Evolutionary conservation across 2,797 vertebrate genomes (phyloP).

Genomic region (Neostethus bicornis): DNA sequence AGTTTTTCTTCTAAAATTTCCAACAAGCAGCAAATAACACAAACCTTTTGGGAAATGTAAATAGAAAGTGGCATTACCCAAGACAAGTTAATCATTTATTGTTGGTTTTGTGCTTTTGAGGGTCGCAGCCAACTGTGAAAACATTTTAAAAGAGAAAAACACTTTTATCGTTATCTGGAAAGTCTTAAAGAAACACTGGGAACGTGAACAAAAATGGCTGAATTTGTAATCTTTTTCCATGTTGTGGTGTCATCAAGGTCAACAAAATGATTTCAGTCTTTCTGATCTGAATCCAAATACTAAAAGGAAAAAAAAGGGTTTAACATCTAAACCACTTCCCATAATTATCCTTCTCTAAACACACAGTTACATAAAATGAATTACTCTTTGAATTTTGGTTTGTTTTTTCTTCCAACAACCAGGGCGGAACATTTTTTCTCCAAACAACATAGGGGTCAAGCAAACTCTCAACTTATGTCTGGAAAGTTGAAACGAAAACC

Average conservation of each 20-base stretch:
- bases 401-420: conserved; percentile 37
- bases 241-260: conserved; percentile 17
- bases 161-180: not conserved
- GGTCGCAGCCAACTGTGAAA: not conserved
- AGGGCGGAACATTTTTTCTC: conserved; percentile 3
- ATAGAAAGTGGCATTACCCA: conserved; percentile 1
- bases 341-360: conserved; percentile 6
- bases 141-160: conserved; percentile 2
- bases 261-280: not conserved
- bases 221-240: conserved; percentile 9
- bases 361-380: conserved; percentile 12
- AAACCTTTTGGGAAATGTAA: conserved; percentile 6
- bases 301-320: not conserved
- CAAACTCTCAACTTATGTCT: conserved; percentile 12
- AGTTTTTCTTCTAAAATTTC: conserved; percentile 5
- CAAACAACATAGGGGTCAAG: conserved; percentile 23
- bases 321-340: not conserved
- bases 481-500: conserved; percentile 26
- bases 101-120: not conserved
- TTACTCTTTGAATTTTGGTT: conserved; percentile 9
- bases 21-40: not conserved
- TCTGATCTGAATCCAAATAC: not conserved
- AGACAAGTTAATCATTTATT: conserved; percentile 31
- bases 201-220: not conserved
- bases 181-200: not conserved